Conservation (phyloP, 23 tunicate species). For the Trididemnum nubilum region DNA sequence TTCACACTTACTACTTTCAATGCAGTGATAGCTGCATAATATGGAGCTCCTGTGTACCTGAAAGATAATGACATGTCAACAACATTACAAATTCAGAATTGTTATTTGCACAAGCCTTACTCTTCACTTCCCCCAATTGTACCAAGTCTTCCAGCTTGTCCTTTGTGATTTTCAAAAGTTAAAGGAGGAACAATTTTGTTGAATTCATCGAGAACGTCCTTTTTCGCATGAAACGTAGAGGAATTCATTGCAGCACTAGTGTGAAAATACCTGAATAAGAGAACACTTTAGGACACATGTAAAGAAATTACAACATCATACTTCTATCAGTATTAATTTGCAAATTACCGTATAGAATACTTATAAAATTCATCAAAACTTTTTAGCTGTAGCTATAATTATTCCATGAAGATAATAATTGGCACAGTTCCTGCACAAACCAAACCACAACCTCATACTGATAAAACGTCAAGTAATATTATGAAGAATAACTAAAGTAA, state of each 20-base stretch:
- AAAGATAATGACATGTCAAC: no score
- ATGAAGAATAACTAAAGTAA: no score
- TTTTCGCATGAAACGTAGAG: background rate
- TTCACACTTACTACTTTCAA: slow-evolving; percentile 87
- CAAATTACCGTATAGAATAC: no score
- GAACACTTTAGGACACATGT: background rate
- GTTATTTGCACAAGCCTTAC: slow-evolving; percentile 23
- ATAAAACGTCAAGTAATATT: no score
- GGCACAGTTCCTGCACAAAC: no score
- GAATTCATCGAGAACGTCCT: slow-evolving; percentile 28
- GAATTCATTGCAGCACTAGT: background rate
- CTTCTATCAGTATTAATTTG: no score
- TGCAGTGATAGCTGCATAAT: slow-evolving; percentile 89
- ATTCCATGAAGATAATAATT: no score
- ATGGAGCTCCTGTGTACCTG: slow-evolving; percentile 95
- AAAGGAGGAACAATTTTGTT: slow-evolving; percentile 45
- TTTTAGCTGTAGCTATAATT: no score
- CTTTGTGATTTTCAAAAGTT: slow-evolving; percentile 50
- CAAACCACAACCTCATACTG: no score
- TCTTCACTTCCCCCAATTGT: slow-evolving; percentile 82
- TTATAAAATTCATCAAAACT: no score
- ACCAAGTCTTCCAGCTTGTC: slow-evolving; percentile 74
- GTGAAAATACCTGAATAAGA: background rate
- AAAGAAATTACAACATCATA: no score
- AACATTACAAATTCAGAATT: background rate